Evolutionary conservation across 1,140 invertebrate species (phyloP), one percentile per base, ranked within the genome.

Genomic region (Aphis craccivora): DNA sequence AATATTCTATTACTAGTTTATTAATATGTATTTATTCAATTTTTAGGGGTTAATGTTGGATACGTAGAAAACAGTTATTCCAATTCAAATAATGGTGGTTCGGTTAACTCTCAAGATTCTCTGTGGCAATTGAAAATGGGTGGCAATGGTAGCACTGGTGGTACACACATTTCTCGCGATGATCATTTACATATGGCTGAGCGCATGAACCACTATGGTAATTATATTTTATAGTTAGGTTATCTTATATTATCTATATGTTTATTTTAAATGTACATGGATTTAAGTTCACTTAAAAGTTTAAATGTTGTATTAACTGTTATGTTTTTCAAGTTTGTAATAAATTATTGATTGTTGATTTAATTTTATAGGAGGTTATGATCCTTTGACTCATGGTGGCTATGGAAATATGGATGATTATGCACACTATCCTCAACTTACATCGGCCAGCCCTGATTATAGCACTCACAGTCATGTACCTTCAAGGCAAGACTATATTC

Each of bases 91-190:
- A 98, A 98, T 95, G 98, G 98, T 43, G 98, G 98, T 90, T 98
- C 98, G 93, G 98, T 99, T 67, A 98, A 99, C 95, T 98, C 98
- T 1, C 98, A 99, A 95, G 98, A 99, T 95, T 98, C 98, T n/a
- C 96, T 99, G 94, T 99, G 98, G 98, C 98, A 98, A 95, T 97
- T 98, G 96, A 98, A 98, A 95, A 97, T 97, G 96, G 97, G 91
- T 4, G 91, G 91, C 3, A 93, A 93, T 53, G 91, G 91, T n/a
- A 93, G 91, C 43, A 93, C 91, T 20, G 91, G 91, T 25, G 91
- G 91, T 25, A 86, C 91, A 7, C 91, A 84, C 11, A 93, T 93
- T 22, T 93, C 91, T 86, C 53, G 93, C 3, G 93, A 95, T 60
- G 96, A 93, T 95, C 95, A 94, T 94, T 95, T 45, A 95, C 95